phyloP scores from a whole-genome alignment of 2,888 invertebrate genomes.

The Amiota minor region DNA sequence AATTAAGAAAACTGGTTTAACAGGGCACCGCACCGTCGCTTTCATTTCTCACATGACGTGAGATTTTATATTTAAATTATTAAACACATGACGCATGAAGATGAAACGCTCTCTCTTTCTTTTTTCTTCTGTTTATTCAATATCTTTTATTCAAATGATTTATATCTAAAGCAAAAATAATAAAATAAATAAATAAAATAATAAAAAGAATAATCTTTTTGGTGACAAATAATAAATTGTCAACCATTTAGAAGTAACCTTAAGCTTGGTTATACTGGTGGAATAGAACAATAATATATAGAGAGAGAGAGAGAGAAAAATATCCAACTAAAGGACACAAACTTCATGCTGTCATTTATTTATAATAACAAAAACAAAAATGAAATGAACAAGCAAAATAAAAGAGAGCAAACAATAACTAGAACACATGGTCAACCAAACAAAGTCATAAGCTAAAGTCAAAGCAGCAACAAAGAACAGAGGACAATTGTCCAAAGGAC shows the following conservation, averaged over 20 bases:
- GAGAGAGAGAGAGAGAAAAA: background rate
- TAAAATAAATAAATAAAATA: constrained; percentile 16
- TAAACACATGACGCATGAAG: constrained; percentile 7
- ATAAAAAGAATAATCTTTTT: too few species aligned
- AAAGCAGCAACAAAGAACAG: too few species aligned
- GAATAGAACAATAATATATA: background rate
- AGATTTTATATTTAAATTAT: constrained; percentile 35
- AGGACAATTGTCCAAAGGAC: too few species aligned
- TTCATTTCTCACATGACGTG: constrained; percentile 36
- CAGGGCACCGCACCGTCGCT: too few species aligned
- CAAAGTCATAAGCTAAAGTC: background rate
- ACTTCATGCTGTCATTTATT: constrained; percentile 26
- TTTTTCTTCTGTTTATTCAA: too few species aligned
- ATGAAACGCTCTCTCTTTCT: too few species aligned
- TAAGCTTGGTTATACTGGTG: background rate
- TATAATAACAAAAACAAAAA: background rate
- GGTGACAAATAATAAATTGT: constrained; percentile 11
- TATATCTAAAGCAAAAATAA: too few species aligned
- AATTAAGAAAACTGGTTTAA: too few species aligned
- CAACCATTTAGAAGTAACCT: constrained; percentile 28
- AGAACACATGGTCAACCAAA: background rate
- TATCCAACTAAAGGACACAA: constrained; percentile 5
- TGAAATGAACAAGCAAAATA: too few species aligned
- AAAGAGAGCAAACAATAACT: background rate
- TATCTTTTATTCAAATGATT: too few species aligned